Percentiles rank a stretch among this genome's conserved stretches.
phyloP scores from a whole-genome alignment of 64 coral and sea anemone genomes.

The Acropora tenuis region DNA sequence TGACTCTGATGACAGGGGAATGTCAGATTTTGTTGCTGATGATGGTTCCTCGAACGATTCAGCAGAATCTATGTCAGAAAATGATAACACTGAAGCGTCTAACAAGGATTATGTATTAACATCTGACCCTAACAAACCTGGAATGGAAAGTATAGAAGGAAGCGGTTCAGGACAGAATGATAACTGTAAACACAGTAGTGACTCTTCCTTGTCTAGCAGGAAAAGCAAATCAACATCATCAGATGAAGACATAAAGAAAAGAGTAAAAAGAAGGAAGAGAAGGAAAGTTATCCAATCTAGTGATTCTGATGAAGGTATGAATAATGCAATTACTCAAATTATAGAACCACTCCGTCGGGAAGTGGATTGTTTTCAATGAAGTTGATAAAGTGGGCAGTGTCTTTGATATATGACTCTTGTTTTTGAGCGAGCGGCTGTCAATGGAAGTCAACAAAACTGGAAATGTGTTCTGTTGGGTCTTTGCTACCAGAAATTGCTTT shows the following conservation, averaged over 20 bases:
- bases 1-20: conserved; percentile 68
- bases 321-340: neutral
- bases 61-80: neutral
- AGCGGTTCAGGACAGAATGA: neutral
- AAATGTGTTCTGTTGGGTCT: no score
- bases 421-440: no score
- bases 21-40: conserved; percentile 96
- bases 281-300: neutral
- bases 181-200: neutral
- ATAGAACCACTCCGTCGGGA: no score
- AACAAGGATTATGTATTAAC: conserved; percentile 12
- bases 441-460: no score
- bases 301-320: neutral
- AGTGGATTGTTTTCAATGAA: no score
- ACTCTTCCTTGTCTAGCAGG: neutral
- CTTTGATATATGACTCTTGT: no score
- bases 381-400: no score
- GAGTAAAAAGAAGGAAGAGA: no score
- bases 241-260: no score
- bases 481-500: no score
- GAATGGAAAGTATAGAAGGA: conserved; percentile 2
- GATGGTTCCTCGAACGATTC: conserved; percentile 37
- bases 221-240: neutral
- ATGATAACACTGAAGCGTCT: neutral
- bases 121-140: neutral